Conservation (phyloP, 2,797 vertebrate species). For the Sibirionetta formosa region DNA sequence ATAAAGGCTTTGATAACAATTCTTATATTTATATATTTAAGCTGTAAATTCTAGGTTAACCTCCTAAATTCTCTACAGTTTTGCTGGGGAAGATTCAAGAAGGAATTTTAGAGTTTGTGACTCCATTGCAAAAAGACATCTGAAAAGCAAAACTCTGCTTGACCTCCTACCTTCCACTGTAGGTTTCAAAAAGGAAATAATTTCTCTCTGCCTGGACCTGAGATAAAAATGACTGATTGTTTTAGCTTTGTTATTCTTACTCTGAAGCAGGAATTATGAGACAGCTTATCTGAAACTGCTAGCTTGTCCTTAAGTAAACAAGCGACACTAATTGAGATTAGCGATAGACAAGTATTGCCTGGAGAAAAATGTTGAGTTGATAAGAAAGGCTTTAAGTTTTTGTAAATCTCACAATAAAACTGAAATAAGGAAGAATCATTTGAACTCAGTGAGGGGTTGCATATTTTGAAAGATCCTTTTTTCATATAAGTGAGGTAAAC, state of each 20-base stretch:
- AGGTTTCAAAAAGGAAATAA: neutral
- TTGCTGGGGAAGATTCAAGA: neutral
- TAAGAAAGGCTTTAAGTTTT: neutral
- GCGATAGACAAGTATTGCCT: neutral
- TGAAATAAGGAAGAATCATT: neutral
- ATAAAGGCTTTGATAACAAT: neutral
- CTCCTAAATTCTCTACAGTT: neutral
- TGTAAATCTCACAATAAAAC: neutral
- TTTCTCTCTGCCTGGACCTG: neutral
- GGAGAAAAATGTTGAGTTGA: neutral
- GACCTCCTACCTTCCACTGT: neutral
- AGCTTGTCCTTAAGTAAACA: constrained; percentile 15
- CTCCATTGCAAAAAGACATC: neutral
- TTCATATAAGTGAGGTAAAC: neutral
- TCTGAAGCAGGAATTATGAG: constrained; percentile 1
- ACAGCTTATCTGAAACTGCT: constrained; percentile 13
- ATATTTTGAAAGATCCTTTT: neutral
- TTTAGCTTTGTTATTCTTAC: neutral
- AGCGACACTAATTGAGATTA: neutral
- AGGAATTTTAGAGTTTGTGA: neutral
- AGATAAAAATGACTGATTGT: neutral
- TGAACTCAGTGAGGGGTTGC: neutral
- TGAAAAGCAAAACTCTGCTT: neutral
- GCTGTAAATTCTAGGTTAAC: neutral
- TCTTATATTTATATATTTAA: neutral